Evolutionary conservation across 2,888 invertebrate species (phyloP).

Genomic region (Cordilura impudica): DNA sequence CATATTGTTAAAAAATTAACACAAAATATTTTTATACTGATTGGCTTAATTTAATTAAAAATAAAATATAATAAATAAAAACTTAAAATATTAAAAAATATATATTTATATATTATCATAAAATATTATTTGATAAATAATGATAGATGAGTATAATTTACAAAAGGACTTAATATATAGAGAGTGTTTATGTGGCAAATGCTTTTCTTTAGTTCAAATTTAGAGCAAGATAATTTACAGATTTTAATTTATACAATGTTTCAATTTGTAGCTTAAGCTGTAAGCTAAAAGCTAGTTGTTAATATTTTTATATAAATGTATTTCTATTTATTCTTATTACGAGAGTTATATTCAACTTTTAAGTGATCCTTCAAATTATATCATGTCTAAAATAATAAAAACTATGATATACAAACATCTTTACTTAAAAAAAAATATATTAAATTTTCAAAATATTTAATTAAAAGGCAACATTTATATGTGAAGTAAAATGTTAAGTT

Average conservation of each 20-base stretch:
- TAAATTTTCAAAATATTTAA: not conserved
- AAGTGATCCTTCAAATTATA: not conserved
- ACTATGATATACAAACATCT: not conserved
- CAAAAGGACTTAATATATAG: slow-evolving; percentile 14
- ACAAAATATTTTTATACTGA: slow-evolving; percentile 30
- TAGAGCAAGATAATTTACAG: not conserved
- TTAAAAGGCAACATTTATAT: not conserved
- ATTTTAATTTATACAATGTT: not conserved
- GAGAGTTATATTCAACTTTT: not conserved
- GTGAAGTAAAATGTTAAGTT: too few relatives aligned
- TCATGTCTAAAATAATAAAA: not conserved
- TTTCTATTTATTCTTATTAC: not conserved
- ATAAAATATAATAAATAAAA: slow-evolving; percentile 35
- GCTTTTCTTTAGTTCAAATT: not conserved
- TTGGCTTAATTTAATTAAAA: not conserved
- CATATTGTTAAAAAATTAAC: slow-evolving; percentile 29
- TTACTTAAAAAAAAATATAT: not conserved
- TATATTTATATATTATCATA: slow-evolving; percentile 1
- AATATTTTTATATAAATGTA: not conserved
- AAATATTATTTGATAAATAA: slow-evolving; percentile 9
- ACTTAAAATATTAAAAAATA: slow-evolving; percentile 29
- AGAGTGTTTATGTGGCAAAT: not conserved
- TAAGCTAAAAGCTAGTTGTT: not conserved
- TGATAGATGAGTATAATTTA: slow-evolving; percentile 38
- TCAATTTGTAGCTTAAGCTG: not conserved